phyloP scores from a whole-genome alignment of 1,140 invertebrate species.

The Diprion similis region DNA sequence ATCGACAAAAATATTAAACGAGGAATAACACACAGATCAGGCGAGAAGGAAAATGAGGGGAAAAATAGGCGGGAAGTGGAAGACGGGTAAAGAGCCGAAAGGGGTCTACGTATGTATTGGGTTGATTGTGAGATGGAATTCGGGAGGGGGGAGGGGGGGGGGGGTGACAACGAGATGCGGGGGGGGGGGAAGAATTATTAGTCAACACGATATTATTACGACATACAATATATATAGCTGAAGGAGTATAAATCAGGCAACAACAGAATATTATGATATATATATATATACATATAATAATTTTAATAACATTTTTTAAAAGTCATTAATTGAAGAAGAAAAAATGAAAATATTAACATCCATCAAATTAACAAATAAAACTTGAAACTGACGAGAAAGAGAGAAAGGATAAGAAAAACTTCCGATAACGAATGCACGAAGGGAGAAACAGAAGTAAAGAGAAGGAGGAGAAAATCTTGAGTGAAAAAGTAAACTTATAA shows the following conservation, averaged over 20 bases:
- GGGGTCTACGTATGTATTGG: too few species aligned
- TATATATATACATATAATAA: too few species aligned
- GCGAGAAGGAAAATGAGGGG: not conserved
- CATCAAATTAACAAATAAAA: too few species aligned
- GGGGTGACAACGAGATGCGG: not conserved
- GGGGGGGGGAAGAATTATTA: not conserved
- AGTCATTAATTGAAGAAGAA: too few species aligned
- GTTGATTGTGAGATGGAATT: too few species aligned
- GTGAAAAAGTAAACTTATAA: not conserved
- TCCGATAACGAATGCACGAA: not conserved
- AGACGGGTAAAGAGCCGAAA: not conserved
- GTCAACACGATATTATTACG: not conserved
- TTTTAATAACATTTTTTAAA: too few species aligned
- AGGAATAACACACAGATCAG: slow-evolving; percentile 8
- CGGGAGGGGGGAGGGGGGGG: too few species aligned
- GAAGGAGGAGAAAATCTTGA: not conserved
- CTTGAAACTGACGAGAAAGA: not conserved
- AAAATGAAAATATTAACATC: too few species aligned
- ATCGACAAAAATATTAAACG: not conserved
- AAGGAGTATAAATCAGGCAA: too few species aligned
- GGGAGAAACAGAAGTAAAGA: slow-evolving; percentile 11
- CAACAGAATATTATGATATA: too few species aligned
- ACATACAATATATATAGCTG: too few species aligned
- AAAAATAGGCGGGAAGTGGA: not conserved
- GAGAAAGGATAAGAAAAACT: not conserved